A percentile compares a stretch with the other conserved stretches of the same genome.
These are phyloP conservation scores for Delia radicum DNA, from an alignment of 1,140 invertebrate genomes.

Conservation along the genomic window DNA sequence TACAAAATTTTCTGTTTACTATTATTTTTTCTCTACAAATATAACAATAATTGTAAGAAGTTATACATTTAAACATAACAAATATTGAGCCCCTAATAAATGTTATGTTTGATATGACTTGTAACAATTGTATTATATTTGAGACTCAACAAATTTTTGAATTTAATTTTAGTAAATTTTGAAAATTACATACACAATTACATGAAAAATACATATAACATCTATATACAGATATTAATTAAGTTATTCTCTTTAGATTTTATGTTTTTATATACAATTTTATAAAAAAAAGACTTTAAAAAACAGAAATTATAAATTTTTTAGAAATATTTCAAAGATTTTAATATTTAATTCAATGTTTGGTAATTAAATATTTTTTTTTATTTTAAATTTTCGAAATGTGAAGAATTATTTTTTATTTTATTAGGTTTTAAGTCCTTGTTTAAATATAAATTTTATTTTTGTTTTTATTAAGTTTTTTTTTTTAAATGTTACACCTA, in stretches of 20 bases:
- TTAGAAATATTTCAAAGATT: not conserved
- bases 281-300: too few relatives aligned
- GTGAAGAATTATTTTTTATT: too few relatives aligned
- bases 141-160: too few relatives aligned
- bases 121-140: not conserved
- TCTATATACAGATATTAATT: constrained; percentile 16
- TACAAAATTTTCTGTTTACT: not conserved
- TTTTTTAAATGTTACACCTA: not conserved
- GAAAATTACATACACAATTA: constrained; percentile 16
- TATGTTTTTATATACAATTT: too few relatives aligned
- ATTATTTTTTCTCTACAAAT: not conserved
- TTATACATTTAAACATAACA: not conserved
- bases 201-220: constrained; percentile 16
- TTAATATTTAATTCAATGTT: not conserved
- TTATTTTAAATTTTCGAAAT: not conserved
- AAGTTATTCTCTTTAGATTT: too few relatives aligned
- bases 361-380: too few relatives aligned
- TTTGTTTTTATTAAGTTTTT: not conserved
- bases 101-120: not conserved
- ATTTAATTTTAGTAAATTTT: not conserved
- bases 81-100: not conserved
- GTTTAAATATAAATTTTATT: not conserved
- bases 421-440: too few relatives aligned
- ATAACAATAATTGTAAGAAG: not conserved
- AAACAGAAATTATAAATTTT: too few relatives aligned